A percentile compares a stretch with the other conserved stretches of the same genome.
phyloP scores from a whole-genome alignment of 2,888 invertebrate genomes.

The Malacosoma neustria region DNA sequence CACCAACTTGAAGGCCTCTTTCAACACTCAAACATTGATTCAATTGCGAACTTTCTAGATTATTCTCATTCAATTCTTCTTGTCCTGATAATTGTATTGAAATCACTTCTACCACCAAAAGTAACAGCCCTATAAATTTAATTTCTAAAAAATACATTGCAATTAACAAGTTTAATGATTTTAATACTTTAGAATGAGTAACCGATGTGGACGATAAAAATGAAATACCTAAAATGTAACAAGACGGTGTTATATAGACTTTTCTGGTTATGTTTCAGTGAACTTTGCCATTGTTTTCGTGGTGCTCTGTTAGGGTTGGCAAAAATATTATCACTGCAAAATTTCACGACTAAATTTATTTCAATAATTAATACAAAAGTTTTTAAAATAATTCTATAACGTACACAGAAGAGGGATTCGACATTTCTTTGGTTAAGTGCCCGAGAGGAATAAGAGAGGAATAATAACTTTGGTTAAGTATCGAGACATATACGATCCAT shows the following conservation, averaged over 20 bases:
- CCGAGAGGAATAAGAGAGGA: no score
- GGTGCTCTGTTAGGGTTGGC: neutral
- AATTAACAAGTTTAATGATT: neutral
- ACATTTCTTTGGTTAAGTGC: no score
- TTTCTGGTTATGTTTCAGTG: constrained; percentile 67
- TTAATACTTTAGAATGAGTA: constrained; percentile 14
- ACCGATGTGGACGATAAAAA: constrained; percentile 3
- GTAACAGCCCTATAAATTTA: constrained; percentile 16
- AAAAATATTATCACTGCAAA: no score
- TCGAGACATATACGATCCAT: no score
- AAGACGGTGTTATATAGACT: constrained; percentile 63
- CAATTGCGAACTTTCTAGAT: constrained; percentile 40
- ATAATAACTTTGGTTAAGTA: no score
- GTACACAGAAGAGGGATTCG: no score
- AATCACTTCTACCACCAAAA: constrained; percentile 37
- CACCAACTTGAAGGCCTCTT: constrained; percentile 63
- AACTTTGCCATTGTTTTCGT: constrained; percentile 67
- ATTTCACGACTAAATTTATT: no score
- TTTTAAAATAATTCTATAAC: no score
- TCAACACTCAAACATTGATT: constrained; percentile 54
- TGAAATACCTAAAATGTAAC: constrained; percentile 34
- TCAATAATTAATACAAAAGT: no score
- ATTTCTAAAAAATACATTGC: constrained; percentile 6
- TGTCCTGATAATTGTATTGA: constrained; percentile 47
- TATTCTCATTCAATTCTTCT: constrained; percentile 47